Evolutionary conservation across 2,797 vertebrate genomes (phyloP).

Genomic region (Potorous gilbertii): DNA sequence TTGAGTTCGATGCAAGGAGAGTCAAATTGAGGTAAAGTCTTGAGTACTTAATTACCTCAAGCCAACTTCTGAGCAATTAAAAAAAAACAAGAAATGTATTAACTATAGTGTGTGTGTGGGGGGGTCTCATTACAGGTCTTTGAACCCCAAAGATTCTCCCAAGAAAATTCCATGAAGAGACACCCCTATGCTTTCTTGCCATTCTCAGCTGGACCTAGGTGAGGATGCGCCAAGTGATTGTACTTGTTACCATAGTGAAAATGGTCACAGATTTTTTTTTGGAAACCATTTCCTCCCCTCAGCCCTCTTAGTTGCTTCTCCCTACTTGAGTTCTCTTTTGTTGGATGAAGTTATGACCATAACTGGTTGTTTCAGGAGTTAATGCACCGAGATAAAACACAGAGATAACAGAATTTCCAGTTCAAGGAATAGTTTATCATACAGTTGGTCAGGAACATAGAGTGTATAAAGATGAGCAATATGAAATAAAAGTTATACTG

Average conservation of each 20-base stretch:
- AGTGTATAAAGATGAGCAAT: neutral
- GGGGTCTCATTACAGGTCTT: slow-evolving; percentile 84
- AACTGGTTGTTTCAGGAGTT: neutral
- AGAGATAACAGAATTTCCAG: neutral
- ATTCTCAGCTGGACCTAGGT: slow-evolving; percentile 93
- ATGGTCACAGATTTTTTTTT: slow-evolving; percentile 21
- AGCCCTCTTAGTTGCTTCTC: slow-evolving; percentile 5
- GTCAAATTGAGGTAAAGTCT: neutral
- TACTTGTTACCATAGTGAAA: slow-evolving; percentile 40
- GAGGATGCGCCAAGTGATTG: slow-evolving; percentile 1
- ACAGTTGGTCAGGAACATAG: neutral
- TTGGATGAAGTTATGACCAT: neutral
- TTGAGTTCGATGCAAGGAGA: neutral
- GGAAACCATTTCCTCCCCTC: neutral
- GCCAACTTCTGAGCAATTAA: neutral
- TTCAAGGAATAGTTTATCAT: neutral
- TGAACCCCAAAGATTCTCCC: slow-evolving; percentile 91
- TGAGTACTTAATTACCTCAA: neutral
- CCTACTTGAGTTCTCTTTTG: neutral
- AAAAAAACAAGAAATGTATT: neutral
- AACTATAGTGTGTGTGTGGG: neutral
- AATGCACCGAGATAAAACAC: neutral
- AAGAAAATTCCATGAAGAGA: slow-evolving; percentile 87
- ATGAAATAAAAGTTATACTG: neutral
- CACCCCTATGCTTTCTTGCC: slow-evolving; percentile 90